A percentile compares a stretch with the other conserved stretches of the same genome.
Evolutionary conservation across 2,888 invertebrate species (phyloP).

Genomic region (Chouioia cunea): DNA sequence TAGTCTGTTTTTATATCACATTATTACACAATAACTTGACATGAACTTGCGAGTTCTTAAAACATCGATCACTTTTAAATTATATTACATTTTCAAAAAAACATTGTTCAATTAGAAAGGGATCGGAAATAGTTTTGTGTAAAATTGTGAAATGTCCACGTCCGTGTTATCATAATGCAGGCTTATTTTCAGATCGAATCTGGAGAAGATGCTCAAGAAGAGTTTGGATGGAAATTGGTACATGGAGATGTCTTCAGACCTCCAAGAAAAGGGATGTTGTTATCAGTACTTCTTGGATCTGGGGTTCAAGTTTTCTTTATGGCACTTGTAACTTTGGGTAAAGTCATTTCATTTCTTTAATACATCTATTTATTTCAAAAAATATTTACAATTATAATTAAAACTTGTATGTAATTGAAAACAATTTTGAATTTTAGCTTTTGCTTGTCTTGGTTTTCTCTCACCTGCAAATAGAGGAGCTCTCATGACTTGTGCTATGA

Average conservation of each 20-base stretch:
- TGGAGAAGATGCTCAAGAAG: conserved; percentile 92
- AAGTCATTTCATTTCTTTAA: too few relatives aligned
- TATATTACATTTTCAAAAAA: conserved; percentile 12
- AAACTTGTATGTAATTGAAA: conserved; percentile 25
- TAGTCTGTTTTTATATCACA: conserved; percentile 15
- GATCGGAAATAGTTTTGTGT: conserved; percentile 47
- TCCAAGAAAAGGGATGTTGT: conserved; percentile 94
- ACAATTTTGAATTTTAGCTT: conserved; percentile 74
- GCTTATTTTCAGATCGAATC: conserved; percentile 77
- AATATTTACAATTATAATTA: conserved; percentile 16
- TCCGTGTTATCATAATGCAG: conserved; percentile 66
- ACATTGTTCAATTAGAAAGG: conserved; percentile 46
- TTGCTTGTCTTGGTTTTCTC: conserved; percentile 98
- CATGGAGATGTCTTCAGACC: conserved; percentile 98
- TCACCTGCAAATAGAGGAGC: conserved; percentile 99
- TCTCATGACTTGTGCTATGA: conserved; percentile 97
- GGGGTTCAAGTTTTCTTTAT: conserved; percentile 97
- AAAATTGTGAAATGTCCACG: conserved; percentile 48
- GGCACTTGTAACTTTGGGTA: conserved; percentile 91
- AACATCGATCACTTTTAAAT: not conserved
- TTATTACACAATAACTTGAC: conserved; percentile 55
- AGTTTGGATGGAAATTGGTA: conserved; percentile 97
- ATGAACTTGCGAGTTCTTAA: conserved; percentile 10
- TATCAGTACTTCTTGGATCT: conserved; percentile 95
- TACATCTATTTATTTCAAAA: conserved; percentile 14